Evolutionary conservation across 2,797 vertebrate genomes (phyloP).

Genomic region (Acipenser ruthenus): DNA sequence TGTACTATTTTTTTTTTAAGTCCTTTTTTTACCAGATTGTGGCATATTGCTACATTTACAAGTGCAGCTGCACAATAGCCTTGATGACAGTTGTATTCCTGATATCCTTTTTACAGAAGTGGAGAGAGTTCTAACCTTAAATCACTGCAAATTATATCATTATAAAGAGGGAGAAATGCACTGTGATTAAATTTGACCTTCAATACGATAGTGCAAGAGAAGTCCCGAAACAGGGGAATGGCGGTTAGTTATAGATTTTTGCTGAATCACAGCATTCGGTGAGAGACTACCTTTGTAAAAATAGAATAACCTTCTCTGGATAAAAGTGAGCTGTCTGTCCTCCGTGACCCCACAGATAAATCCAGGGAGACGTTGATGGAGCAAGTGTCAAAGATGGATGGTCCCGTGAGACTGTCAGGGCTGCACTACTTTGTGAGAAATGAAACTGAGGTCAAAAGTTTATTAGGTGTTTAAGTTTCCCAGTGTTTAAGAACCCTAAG

Average conservation of each 20-base stretch:
- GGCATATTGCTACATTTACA: too few relatives aligned
- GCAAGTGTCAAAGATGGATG: constrained; percentile 6
- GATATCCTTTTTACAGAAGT: too few relatives aligned
- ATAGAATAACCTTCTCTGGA: constrained; percentile 9
- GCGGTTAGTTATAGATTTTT: not conserved
- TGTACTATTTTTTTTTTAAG: too few relatives aligned
- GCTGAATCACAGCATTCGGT: constrained; percentile 10
- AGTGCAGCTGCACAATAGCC: too few relatives aligned
- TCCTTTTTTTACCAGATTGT: too few relatives aligned
- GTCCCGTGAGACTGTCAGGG: constrained; percentile 1
- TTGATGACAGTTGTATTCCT: too few relatives aligned
- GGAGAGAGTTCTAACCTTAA: too few relatives aligned
- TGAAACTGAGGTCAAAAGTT: not conserved
- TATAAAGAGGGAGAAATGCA: not conserved
- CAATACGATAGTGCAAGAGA: not conserved
- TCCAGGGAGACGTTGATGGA: not conserved
- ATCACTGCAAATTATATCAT: too few relatives aligned
- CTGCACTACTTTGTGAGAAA: not conserved
- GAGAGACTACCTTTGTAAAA: constrained; percentile 1
- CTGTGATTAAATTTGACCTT: constrained; percentile 9
- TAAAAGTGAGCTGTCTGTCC: not conserved
- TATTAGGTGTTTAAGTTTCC: not conserved
- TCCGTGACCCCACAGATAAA: constrained; percentile 9
- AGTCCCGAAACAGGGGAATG: not conserved
- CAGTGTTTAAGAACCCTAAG: not conserved